Evolutionary conservation across 2,888 invertebrate genomes (phyloP).

Genomic region (Spodoptera littoralis): DNA sequence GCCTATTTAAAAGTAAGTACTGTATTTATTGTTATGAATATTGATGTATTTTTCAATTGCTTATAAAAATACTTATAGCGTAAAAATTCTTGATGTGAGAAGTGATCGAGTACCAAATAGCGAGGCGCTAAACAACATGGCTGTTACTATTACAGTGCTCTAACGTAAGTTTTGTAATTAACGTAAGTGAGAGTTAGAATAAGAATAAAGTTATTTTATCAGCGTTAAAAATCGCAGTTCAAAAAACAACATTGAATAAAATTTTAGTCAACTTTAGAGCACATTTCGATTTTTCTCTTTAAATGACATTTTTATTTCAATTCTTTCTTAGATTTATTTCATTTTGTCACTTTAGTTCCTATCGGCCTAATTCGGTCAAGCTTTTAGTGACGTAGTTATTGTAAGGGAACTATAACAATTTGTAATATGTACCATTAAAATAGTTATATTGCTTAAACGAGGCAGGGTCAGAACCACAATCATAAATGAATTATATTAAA

Average conservation of each 20-base stretch:
- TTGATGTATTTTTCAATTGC: no score
- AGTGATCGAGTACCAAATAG: constrained; percentile 34
- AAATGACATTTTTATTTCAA: constrained; percentile 60
- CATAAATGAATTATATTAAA: constrained; percentile 75
- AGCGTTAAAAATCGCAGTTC: constrained; percentile 58
- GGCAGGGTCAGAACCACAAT: constrained; percentile 87
- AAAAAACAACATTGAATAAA: constrained; percentile 42
- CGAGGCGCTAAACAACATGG: constrained; percentile 67
- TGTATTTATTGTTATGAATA: no score
- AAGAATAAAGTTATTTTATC: constrained; percentile 68
- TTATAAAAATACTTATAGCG: no score
- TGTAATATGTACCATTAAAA: constrained; percentile 78
- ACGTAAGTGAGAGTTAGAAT: constrained; percentile 80
- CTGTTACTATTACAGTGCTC: constrained; percentile 73
- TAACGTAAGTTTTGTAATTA: constrained; percentile 79
- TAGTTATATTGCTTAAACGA: constrained; percentile 86
- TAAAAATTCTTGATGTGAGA: constrained; percentile 2
- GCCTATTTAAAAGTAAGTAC: no score
- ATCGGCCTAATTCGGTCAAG: constrained; percentile 85
- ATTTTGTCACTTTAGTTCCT: constrained; percentile 80
- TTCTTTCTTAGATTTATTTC: constrained; percentile 62
- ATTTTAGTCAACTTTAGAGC: constrained; percentile 68
- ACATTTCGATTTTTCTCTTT: constrained; percentile 65
- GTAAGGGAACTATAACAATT: constrained; percentile 69
- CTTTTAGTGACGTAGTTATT: constrained; percentile 75